A percentile compares a stretch with the other conserved stretches of the same genome.
Evolutionary conservation across 1,140 invertebrate genomes (phyloP).

Genomic region (Coptotermes formosanus): DNA sequence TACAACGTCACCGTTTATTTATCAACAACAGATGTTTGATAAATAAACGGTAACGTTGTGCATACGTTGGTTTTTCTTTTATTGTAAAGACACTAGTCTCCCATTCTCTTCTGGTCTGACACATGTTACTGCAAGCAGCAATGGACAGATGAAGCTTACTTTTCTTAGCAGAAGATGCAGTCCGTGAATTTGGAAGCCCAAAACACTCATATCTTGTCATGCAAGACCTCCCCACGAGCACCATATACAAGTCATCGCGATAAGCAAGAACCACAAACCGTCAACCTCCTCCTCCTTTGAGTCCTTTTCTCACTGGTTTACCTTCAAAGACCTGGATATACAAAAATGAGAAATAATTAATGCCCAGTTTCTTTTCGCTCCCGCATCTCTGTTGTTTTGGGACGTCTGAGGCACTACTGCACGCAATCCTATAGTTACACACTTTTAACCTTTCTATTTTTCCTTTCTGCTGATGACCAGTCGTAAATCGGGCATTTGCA

Average conservation of each 20-base stretch:
- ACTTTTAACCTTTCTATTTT: not conserved
- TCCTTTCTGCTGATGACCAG: not conserved
- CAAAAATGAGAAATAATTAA: not conserved
- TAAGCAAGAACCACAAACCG: not conserved
- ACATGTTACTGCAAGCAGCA: too few relatives aligned
- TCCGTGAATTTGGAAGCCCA: not conserved
- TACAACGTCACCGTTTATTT: too few relatives aligned
- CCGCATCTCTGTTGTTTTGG: too few relatives aligned
- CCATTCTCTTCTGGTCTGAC: too few relatives aligned
- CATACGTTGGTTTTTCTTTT: too few relatives aligned
- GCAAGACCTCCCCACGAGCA: not conserved
- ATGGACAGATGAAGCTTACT: too few relatives aligned
- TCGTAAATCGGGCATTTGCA: not conserved
- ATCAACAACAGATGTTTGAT: too few relatives aligned
- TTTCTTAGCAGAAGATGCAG: not conserved
- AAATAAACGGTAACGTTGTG: too few relatives aligned
- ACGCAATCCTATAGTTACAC: not conserved
- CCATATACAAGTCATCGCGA: not conserved
- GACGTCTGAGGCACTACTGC: not conserved
- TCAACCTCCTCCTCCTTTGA: not conserved
- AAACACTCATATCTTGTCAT: not conserved
- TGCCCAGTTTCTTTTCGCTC: not conserved
- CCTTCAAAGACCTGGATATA: not conserved
- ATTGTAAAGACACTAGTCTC: too few relatives aligned
- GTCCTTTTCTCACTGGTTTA: not conserved